Conservation (phyloP, 2,113 vertebrate genomes). For the Onychostoma macrolepis region DNA sequence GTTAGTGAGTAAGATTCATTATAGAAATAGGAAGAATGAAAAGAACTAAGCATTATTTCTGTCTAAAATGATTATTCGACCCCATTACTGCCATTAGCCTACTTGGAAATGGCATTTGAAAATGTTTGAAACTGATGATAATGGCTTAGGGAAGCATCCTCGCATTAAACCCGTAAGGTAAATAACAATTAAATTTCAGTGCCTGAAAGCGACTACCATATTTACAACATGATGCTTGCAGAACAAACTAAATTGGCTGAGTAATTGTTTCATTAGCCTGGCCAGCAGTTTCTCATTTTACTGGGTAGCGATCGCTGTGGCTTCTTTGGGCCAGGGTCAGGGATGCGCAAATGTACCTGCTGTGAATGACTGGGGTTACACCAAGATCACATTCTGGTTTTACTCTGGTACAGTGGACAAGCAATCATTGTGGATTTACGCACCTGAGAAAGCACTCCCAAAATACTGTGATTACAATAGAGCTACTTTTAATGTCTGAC, state of each 20-base stretch:
- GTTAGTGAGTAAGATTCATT: not conserved
- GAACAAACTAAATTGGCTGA: slow-evolving; percentile 43
- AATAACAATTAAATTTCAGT: slow-evolving; percentile 56
- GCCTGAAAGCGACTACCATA: slow-evolving; percentile 14
- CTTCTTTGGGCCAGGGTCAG: not conserved
- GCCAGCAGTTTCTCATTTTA: slow-evolving; percentile 32
- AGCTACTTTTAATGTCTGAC: not conserved
- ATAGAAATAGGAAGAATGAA: not conserved
- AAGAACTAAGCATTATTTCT: not conserved
- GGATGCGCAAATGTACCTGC: not conserved
- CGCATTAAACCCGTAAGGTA: slow-evolving; percentile 41
- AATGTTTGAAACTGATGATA: slow-evolving; percentile 19
- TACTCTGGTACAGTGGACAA: not conserved
- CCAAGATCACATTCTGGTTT: not conserved
- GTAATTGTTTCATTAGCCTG: slow-evolving; percentile 52
- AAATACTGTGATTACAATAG: not conserved
- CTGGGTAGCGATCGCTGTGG: not conserved
- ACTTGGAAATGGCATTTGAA: not conserved
- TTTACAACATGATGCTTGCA: slow-evolving; percentile 42
- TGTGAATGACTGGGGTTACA: not conserved
- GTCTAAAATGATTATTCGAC: not conserved
- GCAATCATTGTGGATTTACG: not conserved
- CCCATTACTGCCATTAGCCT: not conserved
- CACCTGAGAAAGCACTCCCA: not conserved
- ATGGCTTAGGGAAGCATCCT: not conserved